These are phyloP conservation scores for Pogona vitticeps DNA, from an alignment of 2,113 vertebrate genomes.

Conservation along the genomic window DNA sequence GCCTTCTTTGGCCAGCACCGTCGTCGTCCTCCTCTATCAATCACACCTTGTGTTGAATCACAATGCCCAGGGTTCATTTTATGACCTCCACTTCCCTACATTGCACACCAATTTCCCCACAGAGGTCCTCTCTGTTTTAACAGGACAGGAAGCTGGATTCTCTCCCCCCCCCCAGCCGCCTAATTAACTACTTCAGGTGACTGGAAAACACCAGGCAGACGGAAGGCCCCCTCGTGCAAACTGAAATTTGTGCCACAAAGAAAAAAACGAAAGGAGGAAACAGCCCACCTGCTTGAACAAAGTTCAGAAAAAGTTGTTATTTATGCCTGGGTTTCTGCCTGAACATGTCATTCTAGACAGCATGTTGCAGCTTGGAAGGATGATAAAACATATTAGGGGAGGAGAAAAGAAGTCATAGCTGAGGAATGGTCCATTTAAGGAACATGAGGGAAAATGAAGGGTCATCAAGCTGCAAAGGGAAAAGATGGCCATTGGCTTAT, in stretches of 20 bases:
- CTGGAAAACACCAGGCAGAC: neutral
- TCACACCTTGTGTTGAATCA: conserved; percentile 83
- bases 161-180: conserved; percentile 75
- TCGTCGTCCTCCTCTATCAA: conserved; percentile 85
- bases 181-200: conserved; percentile 58
- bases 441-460: conserved; percentile 17
- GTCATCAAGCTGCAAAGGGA: neutral
- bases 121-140: conserved; percentile 76
- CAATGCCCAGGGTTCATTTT: conserved; percentile 86
- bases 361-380: neutral
- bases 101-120: conserved; percentile 74
- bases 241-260: neutral
- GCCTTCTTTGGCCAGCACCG: conserved; percentile 81
- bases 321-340: neutral
- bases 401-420: neutral
- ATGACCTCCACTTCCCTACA: conserved; percentile 82
- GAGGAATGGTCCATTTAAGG: neutral
- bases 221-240: neutral
- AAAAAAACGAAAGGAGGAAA: neutral
- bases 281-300: neutral
- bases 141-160: conserved; percentile 82
- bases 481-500: too few species aligned
- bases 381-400: neutral
- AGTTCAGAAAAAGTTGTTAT: too few species aligned
- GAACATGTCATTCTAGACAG: neutral